phyloP scores from a whole-genome alignment of 1,140 invertebrate species.

The Lineus longissimus region DNA sequence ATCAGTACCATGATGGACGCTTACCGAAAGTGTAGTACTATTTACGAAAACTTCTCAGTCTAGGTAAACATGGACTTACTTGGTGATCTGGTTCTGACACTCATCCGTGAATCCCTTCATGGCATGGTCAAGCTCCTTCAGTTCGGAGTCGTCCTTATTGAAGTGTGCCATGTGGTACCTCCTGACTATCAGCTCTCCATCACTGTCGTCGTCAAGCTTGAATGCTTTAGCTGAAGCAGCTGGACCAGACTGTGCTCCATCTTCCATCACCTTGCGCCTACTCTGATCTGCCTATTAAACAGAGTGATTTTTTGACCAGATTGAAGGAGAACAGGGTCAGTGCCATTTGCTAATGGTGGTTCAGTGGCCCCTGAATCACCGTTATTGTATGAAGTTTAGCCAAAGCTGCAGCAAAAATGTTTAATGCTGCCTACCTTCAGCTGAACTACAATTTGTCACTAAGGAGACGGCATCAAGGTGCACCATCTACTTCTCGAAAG shows the following conservation, averaged over 20 bases:
- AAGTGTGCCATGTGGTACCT: conserved; percentile 70
- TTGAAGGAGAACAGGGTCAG: too few species aligned
- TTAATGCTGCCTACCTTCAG: neutral
- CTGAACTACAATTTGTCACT: too few species aligned
- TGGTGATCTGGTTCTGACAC: conserved; percentile 87
- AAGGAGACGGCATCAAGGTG: too few species aligned
- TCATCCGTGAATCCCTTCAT: conserved; percentile 80
- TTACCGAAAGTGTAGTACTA: neutral
- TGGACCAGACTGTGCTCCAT: conserved; percentile 64
- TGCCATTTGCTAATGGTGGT: too few species aligned
- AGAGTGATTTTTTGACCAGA: too few species aligned
- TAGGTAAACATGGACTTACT: conserved; percentile 51
- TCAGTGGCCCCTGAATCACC: too few species aligned
- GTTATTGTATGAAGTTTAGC: too few species aligned
- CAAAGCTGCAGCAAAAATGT: neutral
- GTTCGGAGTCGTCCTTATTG: conserved; percentile 68
- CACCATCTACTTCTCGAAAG: too few species aligned
- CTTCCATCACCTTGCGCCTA: conserved; percentile 68
- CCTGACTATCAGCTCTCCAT: conserved; percentile 28
- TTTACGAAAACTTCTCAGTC: neutral
- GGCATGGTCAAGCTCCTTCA: conserved; percentile 75
- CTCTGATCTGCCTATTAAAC: conserved; percentile 63
- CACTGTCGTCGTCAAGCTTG: conserved; percentile 61
- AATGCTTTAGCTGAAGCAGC: conserved; percentile 69
- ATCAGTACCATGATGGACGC: too few species aligned